These are phyloP conservation scores for Teleogryllus oceanicus DNA, from an alignment of 2,888 invertebrate genomes.

Conservation along the genomic window DNA sequence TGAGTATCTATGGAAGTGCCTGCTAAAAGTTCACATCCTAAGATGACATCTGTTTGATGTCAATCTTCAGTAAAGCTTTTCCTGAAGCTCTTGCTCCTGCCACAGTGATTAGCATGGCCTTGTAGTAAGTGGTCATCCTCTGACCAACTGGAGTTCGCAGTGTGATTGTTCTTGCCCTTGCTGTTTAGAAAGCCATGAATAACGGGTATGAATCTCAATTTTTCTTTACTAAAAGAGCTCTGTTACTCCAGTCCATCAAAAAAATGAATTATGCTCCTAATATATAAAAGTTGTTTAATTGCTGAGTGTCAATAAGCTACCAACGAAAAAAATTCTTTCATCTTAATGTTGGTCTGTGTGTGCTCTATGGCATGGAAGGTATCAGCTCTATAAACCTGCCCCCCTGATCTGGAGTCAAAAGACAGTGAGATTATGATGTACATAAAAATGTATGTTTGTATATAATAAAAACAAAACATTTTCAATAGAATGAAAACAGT, in stretches of 20 bases:
- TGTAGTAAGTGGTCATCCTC: conserved; percentile 26
- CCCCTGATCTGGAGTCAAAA: conserved; percentile 29
- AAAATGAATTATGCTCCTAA: conserved; percentile 27
- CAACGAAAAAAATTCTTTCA: conserved; percentile 22
- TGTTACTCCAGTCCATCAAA: conserved; percentile 27
- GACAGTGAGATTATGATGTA: conserved; percentile 44
- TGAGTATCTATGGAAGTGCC: conserved; percentile 18
- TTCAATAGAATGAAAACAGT: conserved; percentile 42
- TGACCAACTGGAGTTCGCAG: conserved; percentile 20
- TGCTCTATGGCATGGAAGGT: background rate
- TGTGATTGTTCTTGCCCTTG: conserved; percentile 25
- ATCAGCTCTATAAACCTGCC: conserved; percentile 18
- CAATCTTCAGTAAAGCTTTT: conserved; percentile 24
- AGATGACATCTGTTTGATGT: conserved; percentile 1
- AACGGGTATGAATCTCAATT: conserved; percentile 37
- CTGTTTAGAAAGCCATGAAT: conserved; percentile 26
- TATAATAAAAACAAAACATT: conserved; percentile 44
- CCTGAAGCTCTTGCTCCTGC: conserved; percentile 30
- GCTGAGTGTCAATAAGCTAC: conserved; percentile 31
- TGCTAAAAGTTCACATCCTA: conserved; percentile 11
- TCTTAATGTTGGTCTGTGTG: conserved; percentile 6
- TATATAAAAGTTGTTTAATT: conserved; percentile 27
- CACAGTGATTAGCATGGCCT: conserved; percentile 30
- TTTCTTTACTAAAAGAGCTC: conserved; percentile 26
- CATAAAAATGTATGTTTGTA: conserved; percentile 53